A percentile compares a stretch with the other conserved stretches of the same genome.
phyloP scores from a whole-genome alignment of 2,113 vertebrate species.

The Ophthalmolycus amberensis region DNA sequence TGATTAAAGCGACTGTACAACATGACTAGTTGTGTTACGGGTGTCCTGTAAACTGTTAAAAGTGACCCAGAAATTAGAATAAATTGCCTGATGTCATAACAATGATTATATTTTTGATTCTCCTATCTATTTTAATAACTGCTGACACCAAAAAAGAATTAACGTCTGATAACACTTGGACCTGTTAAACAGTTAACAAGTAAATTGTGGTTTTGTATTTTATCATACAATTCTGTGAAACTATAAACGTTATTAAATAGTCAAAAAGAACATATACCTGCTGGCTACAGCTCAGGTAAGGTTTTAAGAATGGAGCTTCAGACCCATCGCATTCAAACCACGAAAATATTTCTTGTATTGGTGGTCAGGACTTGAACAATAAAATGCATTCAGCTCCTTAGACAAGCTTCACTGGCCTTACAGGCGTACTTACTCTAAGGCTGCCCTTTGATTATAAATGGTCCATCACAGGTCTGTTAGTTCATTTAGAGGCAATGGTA shows the following conservation, averaged over 20 bases:
- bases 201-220: background rate
- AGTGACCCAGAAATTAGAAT: background rate
- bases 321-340: slow-evolving; percentile 38
- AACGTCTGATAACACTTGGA: background rate
- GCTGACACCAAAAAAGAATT: background rate
- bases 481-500: slow-evolving; percentile 70
- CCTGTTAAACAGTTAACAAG: background rate
- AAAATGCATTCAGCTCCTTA: slow-evolving; percentile 69
- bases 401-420: slow-evolving; percentile 67
- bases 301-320: slow-evolving; percentile 14
- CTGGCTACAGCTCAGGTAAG: background rate
- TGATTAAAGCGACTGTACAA: slow-evolving; percentile 40
- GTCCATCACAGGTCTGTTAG: slow-evolving; percentile 70
- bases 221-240: background rate
- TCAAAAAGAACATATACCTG: background rate
- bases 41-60: slow-evolving; percentile 27
- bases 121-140: background rate
- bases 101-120: slow-evolving; percentile 4
- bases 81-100: background rate
- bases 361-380: slow-evolving; percentile 62
- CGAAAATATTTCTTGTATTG: slow-evolving; percentile 50
- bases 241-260: background rate
- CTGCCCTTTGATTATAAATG: slow-evolving; percentile 75
- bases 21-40: slow-evolving; percentile 15
- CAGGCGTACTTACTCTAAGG: slow-evolving; percentile 57